Conservation (phyloP, 2,888 invertebrate genomes). For the Zhengitettix transpicula region DNA sequence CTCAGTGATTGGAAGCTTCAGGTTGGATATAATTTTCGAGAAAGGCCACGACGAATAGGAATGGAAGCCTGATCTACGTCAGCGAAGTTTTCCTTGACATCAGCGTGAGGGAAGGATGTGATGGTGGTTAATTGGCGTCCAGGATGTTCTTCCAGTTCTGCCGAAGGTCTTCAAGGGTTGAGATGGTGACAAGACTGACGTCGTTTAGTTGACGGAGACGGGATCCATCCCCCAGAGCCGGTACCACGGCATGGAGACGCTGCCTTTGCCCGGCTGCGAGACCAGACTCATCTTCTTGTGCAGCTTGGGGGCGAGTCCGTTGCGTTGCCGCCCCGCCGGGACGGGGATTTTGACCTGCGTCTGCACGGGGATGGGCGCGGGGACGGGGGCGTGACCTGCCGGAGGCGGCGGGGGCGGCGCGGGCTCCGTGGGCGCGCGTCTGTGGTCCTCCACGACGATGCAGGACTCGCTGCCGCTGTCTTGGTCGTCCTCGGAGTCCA, state of each 20-base stretch:
- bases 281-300: conserved; percentile 19
- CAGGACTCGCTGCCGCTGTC: conserved; percentile 38
- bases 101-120: no score
- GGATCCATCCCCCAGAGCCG: conserved; percentile 69
- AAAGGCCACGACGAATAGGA: no score
- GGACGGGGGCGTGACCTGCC: background rate
- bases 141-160: no score
- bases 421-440: background rate
- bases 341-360: no score
- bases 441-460: conserved; percentile 67
- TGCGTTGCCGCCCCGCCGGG: conserved; percentile 5
- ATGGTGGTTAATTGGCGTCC: no score
- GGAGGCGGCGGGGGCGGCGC: background rate
- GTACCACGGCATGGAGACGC: conserved; percentile 67
- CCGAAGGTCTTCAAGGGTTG: no score
- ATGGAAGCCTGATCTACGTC: no score
- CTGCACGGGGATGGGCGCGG: no score
- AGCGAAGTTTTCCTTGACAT: no score
- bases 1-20: no score
- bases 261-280: conserved; percentile 22
- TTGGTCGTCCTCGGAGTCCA: conserved; percentile 24
- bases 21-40: no score
- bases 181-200: no score
- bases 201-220: conserved; percentile 24
- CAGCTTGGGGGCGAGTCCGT: conserved; percentile 17